Evolutionary conservation across 2,797 vertebrate genomes (phyloP).

Genomic region (Macropodus opercularis): DNA sequence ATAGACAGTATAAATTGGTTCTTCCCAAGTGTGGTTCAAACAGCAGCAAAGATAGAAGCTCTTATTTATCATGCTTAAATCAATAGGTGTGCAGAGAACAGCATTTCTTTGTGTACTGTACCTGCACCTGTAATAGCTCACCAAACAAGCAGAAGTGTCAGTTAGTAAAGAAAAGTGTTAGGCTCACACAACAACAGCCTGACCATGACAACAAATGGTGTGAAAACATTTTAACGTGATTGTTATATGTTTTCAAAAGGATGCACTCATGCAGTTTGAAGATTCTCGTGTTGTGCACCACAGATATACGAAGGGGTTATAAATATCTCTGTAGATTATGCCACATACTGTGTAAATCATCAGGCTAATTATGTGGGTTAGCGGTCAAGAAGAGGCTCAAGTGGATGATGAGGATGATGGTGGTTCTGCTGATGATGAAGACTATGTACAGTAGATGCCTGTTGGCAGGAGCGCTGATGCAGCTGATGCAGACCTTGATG

Average conservation of each 20-base stretch:
- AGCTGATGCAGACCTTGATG: slow-evolving; percentile 59
- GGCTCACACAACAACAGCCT: slow-evolving; percentile 13
- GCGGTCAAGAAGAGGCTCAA: slow-evolving; percentile 64
- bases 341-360: slow-evolving; percentile 39
- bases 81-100: slow-evolving; percentile 28
- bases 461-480: slow-evolving; percentile 41
- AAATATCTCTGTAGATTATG: slow-evolving; percentile 35
- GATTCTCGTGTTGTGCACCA: slow-evolving; percentile 22
- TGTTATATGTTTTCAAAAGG: slow-evolving; percentile 18
- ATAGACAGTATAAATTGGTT: slow-evolving; percentile 50
- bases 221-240: slow-evolving; percentile 6
- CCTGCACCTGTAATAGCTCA: slow-evolving; percentile 20
- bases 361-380: slow-evolving; percentile 38
- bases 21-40: slow-evolving; percentile 21
- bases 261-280: slow-evolving; percentile 24
- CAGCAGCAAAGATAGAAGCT: slow-evolving; percentile 21
- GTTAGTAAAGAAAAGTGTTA: slow-evolving; percentile 37
- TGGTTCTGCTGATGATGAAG: slow-evolving; percentile 45
- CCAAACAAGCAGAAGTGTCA: slow-evolving; percentile 46
- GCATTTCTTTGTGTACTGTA: slow-evolving; percentile 21
- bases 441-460: slow-evolving; percentile 16
- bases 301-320: slow-evolving; percentile 18
- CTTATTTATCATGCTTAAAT: slow-evolving; percentile 49
- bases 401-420: slow-evolving; percentile 67
- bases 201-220: slow-evolving; percentile 8